Evolutionary conservation across 2,797 vertebrate genomes (phyloP).

Genomic region (Pseudochaenichthys georgianus): DNA sequence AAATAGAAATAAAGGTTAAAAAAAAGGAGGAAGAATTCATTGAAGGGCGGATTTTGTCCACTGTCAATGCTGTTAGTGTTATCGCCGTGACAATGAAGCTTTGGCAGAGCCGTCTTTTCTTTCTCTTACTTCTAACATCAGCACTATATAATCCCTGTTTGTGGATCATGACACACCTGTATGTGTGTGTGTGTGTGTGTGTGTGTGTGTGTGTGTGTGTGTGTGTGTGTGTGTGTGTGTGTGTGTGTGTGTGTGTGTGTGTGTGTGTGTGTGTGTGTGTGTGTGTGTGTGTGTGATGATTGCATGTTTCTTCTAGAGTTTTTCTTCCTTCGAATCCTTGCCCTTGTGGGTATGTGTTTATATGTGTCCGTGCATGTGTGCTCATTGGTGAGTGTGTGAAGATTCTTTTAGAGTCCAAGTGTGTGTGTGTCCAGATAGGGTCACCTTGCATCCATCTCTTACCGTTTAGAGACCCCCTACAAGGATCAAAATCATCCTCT

Average conservation of each 20-base stretch:
- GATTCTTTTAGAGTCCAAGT: background rate
- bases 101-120: constrained; percentile 66
- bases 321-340: too few relatives aligned
- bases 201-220: constrained; percentile 21
- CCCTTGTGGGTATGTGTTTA: too few relatives aligned
- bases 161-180: constrained; percentile 72
- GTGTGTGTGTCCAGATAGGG: constrained; percentile 68
- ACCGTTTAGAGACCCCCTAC: constrained; percentile 83
- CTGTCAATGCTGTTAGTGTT: constrained; percentile 78
- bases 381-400: too few relatives aligned
- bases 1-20: constrained; percentile 34
- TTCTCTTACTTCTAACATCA: constrained; percentile 78
- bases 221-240: constrained; percentile 49
- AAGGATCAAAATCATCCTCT: constrained; percentile 84
- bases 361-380: too few relatives aligned
- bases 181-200: constrained; percentile 34
- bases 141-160: constrained; percentile 82
- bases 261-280: constrained; percentile 33
- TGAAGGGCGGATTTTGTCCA: constrained; percentile 64
- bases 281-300: constrained; percentile 37
- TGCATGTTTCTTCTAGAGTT: constrained; percentile 45
- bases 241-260: constrained; percentile 24
- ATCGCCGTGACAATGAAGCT: constrained; percentile 76
- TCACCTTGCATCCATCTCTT: constrained; percentile 84
- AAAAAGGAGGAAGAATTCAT: constrained; percentile 61